Evolutionary conservation across 2,797 vertebrate genomes (phyloP), one percentile per base, ranked within the genome.

Genomic region (Alectoris magna): DNA sequence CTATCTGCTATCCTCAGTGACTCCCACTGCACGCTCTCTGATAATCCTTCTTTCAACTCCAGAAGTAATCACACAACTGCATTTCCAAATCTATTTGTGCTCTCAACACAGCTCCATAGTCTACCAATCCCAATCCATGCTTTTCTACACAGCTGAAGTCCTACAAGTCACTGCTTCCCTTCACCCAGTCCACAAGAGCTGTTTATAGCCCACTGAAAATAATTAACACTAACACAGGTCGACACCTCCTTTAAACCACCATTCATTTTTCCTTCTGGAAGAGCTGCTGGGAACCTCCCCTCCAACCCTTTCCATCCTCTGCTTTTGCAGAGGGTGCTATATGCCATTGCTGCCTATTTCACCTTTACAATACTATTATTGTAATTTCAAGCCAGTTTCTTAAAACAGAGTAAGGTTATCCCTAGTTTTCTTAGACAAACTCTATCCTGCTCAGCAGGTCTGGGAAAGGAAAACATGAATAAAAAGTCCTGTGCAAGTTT

Each of bases 1-100:
- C 27, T 29, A n/a, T 9, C 14, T 5, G 7, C 55, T 15, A 27
- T 4, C n/a, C 38, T 48, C 10, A 46, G 36, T 15, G 41, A 49
- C 18, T 2, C 2, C 4, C 11, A 11, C 1, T 2, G 0, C 48
- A n/a, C 46, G 15, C 11, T 16, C 27, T 64, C 43, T 15, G 58
- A 43, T 7, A 46, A 59, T 39, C 51, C 48, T 70, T 78, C 34
- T 43, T 31, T 67, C 24, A 84, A 8, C 36, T 67, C 41, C 36
- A 67, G 7, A 41, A 26, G 46, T 59, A 46, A 48, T 21, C 19
- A 6, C 31, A 59, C 55, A 55, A 43, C 38, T 63, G 13, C 11
- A 14, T 17, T 87, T 64, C 44, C 56, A 67, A 23, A 39, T 0
- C 26, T 48, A 21, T 59, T 24, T 59, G n/a, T 3, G 11, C 11